phyloP scores from a whole-genome alignment of 2,797 vertebrate species.

The Sebastes baramenuke region DNA sequence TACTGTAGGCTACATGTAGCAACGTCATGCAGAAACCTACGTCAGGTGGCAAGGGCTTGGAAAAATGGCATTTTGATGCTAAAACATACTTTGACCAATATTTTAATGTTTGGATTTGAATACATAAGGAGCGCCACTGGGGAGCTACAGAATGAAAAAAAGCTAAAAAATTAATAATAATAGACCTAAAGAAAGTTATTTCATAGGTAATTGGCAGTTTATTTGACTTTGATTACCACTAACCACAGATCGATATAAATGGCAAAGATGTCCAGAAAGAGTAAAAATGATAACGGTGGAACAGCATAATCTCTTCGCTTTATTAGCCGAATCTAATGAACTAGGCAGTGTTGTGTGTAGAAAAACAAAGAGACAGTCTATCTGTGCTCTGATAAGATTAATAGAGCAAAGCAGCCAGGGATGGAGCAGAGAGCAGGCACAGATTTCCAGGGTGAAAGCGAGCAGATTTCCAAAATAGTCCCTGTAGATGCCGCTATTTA shows the following conservation, averaged over 20 bases:
- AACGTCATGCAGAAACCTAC: no score
- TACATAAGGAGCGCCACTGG: no score
- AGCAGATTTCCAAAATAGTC: constrained; percentile 66
- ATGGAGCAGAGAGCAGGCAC: constrained; percentile 1
- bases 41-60: no score
- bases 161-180: no score
- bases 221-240: background rate
- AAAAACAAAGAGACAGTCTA: constrained; percentile 12
- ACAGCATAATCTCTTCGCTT: background rate
- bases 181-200: background rate
- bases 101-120: no score
- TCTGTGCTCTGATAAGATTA: constrained; percentile 34
- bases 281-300: background rate
- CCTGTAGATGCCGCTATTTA: constrained; percentile 67
- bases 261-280: background rate
- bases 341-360: background rate
- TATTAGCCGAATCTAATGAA: constrained; percentile 27
- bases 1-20: no score
- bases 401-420: constrained; percentile 31
- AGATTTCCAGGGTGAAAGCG: constrained; percentile 43
- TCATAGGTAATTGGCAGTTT: background rate
- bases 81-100: no score
- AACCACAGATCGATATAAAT: background rate
- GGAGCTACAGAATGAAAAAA: no score
- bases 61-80: background rate